These are phyloP conservation scores for Marmota monax DNA, from an alignment of 2,113 vertebrate species.

Conservation along the genomic window DNA sequence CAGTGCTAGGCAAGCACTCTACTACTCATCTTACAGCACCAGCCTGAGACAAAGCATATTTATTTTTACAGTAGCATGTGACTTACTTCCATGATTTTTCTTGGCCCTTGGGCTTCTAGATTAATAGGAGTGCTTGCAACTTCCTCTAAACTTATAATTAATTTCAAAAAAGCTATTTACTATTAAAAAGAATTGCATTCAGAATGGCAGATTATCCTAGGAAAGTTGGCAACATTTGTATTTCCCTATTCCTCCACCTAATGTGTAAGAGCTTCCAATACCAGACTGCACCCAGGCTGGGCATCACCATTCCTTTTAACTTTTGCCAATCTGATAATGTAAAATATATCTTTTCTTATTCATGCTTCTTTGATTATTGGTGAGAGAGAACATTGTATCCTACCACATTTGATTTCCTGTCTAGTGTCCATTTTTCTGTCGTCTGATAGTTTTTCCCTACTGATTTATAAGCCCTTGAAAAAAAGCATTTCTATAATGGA, in stretches of 20 bases:
- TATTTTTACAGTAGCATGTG: background rate
- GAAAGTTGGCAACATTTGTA: fast-evolving
- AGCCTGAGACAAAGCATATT: background rate
- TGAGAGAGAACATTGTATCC: conserved; percentile 38
- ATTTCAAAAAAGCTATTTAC: background rate
- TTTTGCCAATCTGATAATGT: conserved; percentile 64
- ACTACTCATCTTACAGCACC: too few relatives aligned
- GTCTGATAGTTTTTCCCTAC: background rate
- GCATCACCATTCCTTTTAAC: conserved; percentile 11
- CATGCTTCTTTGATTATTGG: conserved; percentile 17
- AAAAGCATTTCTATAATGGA: background rate
- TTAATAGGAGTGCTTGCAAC: background rate
- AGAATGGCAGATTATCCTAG: background rate
- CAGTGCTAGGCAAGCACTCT: too few relatives aligned
- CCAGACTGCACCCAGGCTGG: background rate
- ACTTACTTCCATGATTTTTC: background rate
- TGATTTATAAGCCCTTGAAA: background rate
- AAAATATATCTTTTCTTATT: background rate
- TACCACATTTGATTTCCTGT: background rate
- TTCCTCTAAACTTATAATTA: background rate
- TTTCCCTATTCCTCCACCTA: background rate
- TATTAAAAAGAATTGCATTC: background rate
- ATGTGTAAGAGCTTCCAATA: fast-evolving
- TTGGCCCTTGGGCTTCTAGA: background rate
- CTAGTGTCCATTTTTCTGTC: background rate